Base-by-base conservation (phyloP, 2,113 vertebrate genomes). In the Nycticebus coucang region DNA sequence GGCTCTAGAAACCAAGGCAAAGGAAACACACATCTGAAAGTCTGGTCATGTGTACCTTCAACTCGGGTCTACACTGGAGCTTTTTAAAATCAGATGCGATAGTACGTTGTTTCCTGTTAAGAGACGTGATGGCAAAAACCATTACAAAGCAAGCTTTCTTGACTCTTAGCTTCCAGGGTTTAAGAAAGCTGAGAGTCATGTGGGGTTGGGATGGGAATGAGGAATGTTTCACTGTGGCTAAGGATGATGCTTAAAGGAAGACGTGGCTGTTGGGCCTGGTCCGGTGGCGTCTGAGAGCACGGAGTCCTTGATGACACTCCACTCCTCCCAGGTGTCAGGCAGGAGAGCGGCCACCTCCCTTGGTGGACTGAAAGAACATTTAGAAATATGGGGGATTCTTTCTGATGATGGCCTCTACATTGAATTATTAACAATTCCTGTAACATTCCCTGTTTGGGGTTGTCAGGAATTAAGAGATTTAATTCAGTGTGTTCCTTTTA, bases 1-100 rank as follows among this genome's bases (percentile, higher is more conserved):
- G 89, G 37, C 95, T 93, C 92, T 98, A 96, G 96, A 96, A 97
- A 91, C 96, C 37, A 87, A 68, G 7, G 59, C 95, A 89, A 84
- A 96, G 77, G 53, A 45, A 75, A 89, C 69, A 62, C 84, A 60
- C 11, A 0, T 57, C 82, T 81, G 94, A 93, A 85, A 94, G 66
- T 71, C 75, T 33, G 79, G 45, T 84, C 98, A 1, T 84, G 19
- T 83, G 30, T 55, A 83, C 91, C 94, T 68, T 93, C 41, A 59
- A 62, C 91, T 87, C 89, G 8, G 66, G n/a, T 93, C 64, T 81
- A 3, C 24, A 0, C 21, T 37, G 59, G 66, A 62, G 91, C 82
- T 80, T 45, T 91, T 91, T 94, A 87, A 74, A 96, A 96, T 87
- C 3, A n/a, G 24, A 21, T 95, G 87, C 28, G 64, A 57, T 96